Evolutionary conservation across 2,797 vertebrate genomes (phyloP).

Genomic region (Neosilurus hyrtlii): DNA sequence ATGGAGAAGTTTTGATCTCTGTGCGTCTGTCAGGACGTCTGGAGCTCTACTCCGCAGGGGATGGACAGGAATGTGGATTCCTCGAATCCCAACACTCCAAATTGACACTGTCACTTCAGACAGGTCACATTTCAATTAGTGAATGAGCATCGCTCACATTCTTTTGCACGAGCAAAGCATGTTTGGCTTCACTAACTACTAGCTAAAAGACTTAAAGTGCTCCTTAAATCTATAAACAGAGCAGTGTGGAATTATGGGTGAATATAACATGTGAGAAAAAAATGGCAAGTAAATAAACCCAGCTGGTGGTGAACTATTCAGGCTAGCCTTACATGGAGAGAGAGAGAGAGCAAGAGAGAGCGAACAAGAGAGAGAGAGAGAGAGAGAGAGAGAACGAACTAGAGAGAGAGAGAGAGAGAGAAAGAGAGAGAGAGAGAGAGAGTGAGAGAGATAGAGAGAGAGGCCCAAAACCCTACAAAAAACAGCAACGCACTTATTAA

Average conservation of each 20-base stretch:
- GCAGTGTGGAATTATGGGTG: background rate
- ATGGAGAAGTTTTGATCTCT: conserved; percentile 7
- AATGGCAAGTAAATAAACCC: background rate
- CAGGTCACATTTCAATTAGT: conserved; percentile 39
- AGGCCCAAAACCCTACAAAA: background rate
- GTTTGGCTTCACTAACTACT: background rate
- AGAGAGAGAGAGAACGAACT: too few species aligned
- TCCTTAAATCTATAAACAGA: background rate
- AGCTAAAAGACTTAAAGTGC: background rate
- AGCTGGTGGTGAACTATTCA: background rate
- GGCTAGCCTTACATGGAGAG: background rate
- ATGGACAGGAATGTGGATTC: background rate
- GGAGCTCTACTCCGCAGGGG: background rate
- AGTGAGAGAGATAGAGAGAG: too few species aligned
- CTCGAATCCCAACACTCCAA: background rate
- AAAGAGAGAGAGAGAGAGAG: too few species aligned
- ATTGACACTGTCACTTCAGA: background rate
- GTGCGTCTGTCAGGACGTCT: background rate
- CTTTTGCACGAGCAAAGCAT: too few species aligned
- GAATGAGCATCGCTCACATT: conserved; percentile 8
- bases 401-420: too few species aligned
- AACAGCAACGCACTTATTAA: background rate
- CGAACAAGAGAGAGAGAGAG: background rate
- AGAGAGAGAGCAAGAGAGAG: background rate
- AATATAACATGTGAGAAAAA: background rate